Evolutionary conservation across 2,888 invertebrate genomes (phyloP).

Genomic region (Stenurella melanura): DNA sequence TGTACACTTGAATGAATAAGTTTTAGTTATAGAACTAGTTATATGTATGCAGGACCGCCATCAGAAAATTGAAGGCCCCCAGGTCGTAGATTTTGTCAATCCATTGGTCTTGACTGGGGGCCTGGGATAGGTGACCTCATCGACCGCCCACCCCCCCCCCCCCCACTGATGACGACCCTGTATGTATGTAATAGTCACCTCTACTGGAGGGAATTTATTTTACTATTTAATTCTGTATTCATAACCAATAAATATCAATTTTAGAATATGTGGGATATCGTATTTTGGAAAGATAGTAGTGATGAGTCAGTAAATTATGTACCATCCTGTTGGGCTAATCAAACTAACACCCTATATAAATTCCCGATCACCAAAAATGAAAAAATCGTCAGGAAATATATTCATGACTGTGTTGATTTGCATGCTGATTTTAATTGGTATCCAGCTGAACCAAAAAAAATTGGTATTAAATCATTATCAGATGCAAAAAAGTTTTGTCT

Average conservation of each 20-base stretch:
- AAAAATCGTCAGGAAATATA: not conserved
- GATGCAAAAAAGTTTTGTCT: constrained; percentile 5
- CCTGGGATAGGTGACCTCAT: too few species aligned
- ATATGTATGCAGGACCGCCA: too few species aligned
- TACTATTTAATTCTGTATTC: not conserved
- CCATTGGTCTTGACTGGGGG: too few species aligned
- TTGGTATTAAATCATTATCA: not conserved
- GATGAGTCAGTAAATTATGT: not conserved
- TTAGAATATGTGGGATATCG: constrained; percentile 14
- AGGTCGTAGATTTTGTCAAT: too few species aligned
- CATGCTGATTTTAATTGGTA: not conserved
- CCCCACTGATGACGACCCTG: too few species aligned
- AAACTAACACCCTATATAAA: constrained; percentile 6
- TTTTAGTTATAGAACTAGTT: not conserved
- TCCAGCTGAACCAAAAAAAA: not conserved
- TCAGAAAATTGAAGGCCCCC: too few species aligned
- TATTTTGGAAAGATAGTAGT: constrained; percentile 3
- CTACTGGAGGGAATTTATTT: not conserved
- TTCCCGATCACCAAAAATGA: not conserved
- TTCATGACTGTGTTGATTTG: constrained; percentile 1
- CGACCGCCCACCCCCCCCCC: too few species aligned
- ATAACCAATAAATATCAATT: not conserved
- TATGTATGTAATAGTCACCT: not conserved
- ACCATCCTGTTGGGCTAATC: constrained; percentile 11
- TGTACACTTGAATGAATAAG: constrained; percentile 1